Conservation (phyloP, 2,113 vertebrate genomes). For the Cyphomyrus discorhynchus region DNA sequence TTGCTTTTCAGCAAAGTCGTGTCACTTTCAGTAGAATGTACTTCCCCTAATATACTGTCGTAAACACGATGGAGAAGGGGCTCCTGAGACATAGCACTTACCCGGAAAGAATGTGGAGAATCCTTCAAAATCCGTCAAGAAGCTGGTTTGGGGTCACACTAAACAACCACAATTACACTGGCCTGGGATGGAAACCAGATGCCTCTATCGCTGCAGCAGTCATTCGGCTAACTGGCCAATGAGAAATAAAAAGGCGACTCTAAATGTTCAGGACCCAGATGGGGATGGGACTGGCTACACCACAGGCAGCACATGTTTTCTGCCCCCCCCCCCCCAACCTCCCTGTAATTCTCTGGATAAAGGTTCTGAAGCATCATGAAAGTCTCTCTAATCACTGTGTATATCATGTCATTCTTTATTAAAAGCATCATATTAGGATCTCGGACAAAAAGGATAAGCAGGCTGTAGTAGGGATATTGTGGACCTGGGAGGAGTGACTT, state of each 20-base stretch:
- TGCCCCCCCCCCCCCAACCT: neutral
- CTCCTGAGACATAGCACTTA: slow-evolving; percentile 10
- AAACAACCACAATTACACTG: slow-evolving; percentile 39
- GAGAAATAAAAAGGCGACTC: neutral
- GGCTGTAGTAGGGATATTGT: neutral
- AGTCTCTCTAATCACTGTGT: neutral
- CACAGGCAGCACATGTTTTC: neutral
- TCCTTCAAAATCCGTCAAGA: slow-evolving; percentile 32
- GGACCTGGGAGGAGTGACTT: slow-evolving; percentile 14
- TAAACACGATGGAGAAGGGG: neutral
- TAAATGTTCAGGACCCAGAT: neutral
- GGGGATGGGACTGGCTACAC: neutral
- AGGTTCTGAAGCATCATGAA: neutral
- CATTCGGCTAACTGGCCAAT: slow-evolving; percentile 24
- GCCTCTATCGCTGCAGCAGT: slow-evolving; percentile 25
- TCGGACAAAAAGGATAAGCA: neutral
- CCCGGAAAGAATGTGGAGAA: slow-evolving; percentile 37
- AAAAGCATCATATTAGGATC: slow-evolving; percentile 10
- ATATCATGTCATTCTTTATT: slow-evolving; percentile 1
- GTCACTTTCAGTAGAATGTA: neutral
- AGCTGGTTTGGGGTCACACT: slow-evolving; percentile 33
- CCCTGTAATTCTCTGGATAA: neutral
- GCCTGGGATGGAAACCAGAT: slow-evolving; percentile 42
- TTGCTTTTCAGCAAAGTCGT: neutral
- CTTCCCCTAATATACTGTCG: neutral